A percentile compares a stretch with the other conserved stretches of the same genome.
Evolutionary conservation across 37 sponge, comb jelly and placozoan species (phyloP).

Genomic region (Chondrosia reniformis): DNA sequence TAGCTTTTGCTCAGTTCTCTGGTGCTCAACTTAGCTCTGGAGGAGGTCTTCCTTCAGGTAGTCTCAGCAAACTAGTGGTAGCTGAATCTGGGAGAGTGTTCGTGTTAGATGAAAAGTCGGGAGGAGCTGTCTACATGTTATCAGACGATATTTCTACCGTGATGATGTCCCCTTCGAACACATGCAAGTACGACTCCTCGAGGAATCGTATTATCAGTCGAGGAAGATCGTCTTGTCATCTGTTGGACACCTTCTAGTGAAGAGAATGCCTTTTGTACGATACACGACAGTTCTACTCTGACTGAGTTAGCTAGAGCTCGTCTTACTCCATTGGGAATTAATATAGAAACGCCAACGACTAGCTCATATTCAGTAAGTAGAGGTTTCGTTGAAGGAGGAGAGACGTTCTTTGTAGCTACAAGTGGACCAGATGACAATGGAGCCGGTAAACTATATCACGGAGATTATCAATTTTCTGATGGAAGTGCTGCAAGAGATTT

Average conservation of each 20-base stretch:
- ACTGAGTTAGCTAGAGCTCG: not conserved
- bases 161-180: not conserved
- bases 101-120: not conserved
- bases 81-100: not conserved
- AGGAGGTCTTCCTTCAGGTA: not conserved
- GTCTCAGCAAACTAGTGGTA: not conserved
- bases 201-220: not conserved
- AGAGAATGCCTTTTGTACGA: not conserved
- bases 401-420: not conserved
- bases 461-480: not conserved
- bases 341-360: no score
- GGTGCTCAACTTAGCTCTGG: not conserved
- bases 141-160: not conserved
- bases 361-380: not conserved
- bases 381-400: not conserved
- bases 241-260: not conserved
- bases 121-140: slow-evolving; percentile 7
- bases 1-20: no score
- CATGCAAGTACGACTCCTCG: not conserved
- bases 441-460: not conserved
- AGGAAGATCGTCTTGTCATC: not conserved
- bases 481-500: not conserved
- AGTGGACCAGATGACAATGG: not conserved
- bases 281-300: not conserved
- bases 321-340: not conserved